These are phyloP conservation scores for Tokudaia tokunoshimensis DNA, from an alignment of 2,797 vertebrate genomes.

Conservation along the genomic window DNA sequence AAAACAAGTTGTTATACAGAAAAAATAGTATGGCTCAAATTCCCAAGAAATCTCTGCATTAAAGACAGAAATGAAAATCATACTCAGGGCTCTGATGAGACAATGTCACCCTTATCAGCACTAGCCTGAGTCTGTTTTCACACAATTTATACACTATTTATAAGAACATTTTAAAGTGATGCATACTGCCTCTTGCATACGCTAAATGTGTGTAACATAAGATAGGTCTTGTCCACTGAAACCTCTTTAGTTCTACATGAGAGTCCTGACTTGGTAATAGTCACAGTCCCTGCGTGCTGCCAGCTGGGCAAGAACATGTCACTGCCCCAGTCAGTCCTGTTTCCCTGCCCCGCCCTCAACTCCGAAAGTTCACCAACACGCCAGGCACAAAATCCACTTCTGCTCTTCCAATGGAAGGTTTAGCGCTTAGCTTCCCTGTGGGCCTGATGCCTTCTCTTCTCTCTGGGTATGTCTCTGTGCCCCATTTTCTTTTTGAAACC, in stretches of 20 bases:
- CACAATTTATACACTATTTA: neutral
- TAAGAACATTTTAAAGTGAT: neutral
- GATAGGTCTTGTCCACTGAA: neutral
- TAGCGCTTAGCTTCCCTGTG: neutral
- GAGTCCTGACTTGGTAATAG: neutral
- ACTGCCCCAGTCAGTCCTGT: too few species aligned
- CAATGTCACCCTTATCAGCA: neutral
- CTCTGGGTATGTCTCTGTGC: neutral
- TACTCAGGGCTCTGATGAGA: neutral
- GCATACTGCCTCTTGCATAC: neutral
- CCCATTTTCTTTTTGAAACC: neutral
- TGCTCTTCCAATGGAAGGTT: neutral
- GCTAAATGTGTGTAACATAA: neutral
- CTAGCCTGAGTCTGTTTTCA: neutral
- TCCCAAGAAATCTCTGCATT: slow-evolving; percentile 2
- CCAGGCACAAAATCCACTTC: neutral
- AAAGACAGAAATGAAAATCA: neutral
- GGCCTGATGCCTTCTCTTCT: neutral
- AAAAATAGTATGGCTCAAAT: neutral
- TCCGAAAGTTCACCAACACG: neutral
- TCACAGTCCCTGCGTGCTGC: rapidly evolving
- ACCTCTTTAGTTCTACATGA: neutral
- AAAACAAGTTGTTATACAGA: slow-evolving; percentile 25
- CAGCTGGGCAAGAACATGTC: neutral
- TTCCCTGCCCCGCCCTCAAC: neutral